Evolutionary conservation across 2,113 vertebrate species (phyloP).

Genomic region (Synodontis membranacea): DNA sequence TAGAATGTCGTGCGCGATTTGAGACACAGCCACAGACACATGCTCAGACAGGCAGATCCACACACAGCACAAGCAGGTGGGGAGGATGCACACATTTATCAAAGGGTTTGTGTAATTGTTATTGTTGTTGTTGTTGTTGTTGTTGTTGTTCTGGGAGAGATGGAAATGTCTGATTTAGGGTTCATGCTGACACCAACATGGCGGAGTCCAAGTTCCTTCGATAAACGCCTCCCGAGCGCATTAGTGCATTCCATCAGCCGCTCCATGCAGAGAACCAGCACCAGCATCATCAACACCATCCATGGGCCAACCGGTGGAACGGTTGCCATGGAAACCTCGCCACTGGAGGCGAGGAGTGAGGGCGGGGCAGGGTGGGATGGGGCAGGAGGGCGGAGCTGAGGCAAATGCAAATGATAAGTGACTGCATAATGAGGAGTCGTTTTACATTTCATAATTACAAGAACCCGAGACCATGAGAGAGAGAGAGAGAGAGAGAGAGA

Average conservation of each 20-base stretch:
- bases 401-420: conserved; percentile 62
- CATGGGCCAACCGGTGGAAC: conserved; percentile 62
- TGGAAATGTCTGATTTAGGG: not conserved
- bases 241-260: conserved; percentile 58
- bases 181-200: conserved; percentile 26
- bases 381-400: conserved; percentile 57
- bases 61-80: not conserved
- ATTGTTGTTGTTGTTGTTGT: not conserved
- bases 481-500: conserved; percentile 11
- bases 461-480: conserved; percentile 45
- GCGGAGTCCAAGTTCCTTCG: conserved; percentile 25
- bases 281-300: conserved; percentile 41
- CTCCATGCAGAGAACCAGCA: conserved; percentile 65
- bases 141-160: not conserved
- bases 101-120: conserved; percentile 64
- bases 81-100: conserved; percentile 64
- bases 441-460: conserved; percentile 44
- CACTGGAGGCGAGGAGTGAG: conserved; percentile 61
- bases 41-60: not conserved
- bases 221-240: not conserved
- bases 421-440: conserved; percentile 52
- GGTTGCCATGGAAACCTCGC: conserved; percentile 72
- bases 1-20: not conserved
- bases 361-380: conserved; percentile 52
- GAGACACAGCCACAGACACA: conserved; percentile 1